Evolutionary conservation across 2,888 invertebrate genomes (phyloP), one percentile per base, ranked within the genome.

Genomic region (Crioceris asparagi): DNA sequence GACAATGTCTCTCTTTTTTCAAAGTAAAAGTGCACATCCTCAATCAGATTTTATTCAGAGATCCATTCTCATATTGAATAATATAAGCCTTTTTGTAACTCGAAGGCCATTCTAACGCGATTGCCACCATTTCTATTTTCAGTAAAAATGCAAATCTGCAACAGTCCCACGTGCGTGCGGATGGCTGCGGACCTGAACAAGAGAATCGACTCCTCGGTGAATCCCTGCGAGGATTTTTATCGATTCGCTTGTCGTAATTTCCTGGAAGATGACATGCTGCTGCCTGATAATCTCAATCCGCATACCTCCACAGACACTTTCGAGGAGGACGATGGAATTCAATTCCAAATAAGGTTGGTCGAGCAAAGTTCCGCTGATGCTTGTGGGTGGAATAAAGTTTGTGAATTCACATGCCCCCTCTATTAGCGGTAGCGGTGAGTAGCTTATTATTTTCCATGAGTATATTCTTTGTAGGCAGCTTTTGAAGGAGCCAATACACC

Each of bases 221-320:
- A 81, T 45, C 83, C 83, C 0, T 84, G 84, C 54, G 79, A 83
- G 48, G 80, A 84, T 57, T 84, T 84, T 63, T 84, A 83, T 60
- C 68, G 75, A 51, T 83, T 80, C 56, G 73, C 83, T 1, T 84
- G 84, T 53, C 83, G 83, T 7, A 71, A 72, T 8, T 84, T 82
- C 61, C 62, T 81, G 32, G 71, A 73, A 52, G 70, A 69, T 40
- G 77, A n/a, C n/a, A n/a, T n/a, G n/a, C n/a, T n/a, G n/a, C n/a
- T n/a, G n/a, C n/a, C n/a, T n/a, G n/a, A n/a, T n/a, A n/a, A n/a
- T n/a, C n/a, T n/a, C n/a, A n/a, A n/a, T n/a, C n/a, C n/a, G n/a
- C n/a, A n/a, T n/a, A n/a, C n/a, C n/a, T n/a, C n/a, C n/a, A n/a
- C n/a, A n/a, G n/a, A n/a, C n/a, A n/a, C n/a, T n/a, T n/a, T n/a